These are phyloP conservation scores for Anarrhichthys ocellatus DNA, from an alignment of 2,113 vertebrate species.

Conservation along the genomic window DNA sequence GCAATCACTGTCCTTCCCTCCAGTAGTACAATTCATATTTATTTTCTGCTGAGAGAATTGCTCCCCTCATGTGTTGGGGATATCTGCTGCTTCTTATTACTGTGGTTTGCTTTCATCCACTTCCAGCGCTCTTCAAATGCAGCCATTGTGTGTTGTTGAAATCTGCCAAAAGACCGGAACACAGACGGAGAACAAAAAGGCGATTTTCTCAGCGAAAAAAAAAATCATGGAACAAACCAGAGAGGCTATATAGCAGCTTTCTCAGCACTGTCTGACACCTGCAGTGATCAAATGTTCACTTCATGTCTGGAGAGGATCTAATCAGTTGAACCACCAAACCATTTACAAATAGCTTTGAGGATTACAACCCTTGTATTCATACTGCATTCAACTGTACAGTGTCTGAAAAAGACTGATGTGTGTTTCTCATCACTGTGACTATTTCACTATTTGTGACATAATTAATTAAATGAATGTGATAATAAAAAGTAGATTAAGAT, in stretches of 20 bases:
- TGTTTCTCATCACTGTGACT: slow-evolving; percentile 9
- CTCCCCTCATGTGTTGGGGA: slow-evolving; percentile 88
- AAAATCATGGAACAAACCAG: slow-evolving; percentile 44
- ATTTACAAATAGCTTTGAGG: slow-evolving; percentile 16
- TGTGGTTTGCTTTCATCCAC: slow-evolving; percentile 89
- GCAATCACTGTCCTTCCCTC: slow-evolving; percentile 85
- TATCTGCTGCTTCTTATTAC: slow-evolving; percentile 91
- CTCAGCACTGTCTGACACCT: slow-evolving; percentile 69
- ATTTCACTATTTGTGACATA: background rate
- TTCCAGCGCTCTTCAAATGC: slow-evolving; percentile 88
- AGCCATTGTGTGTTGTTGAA: slow-evolving; percentile 87
- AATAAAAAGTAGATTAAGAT: background rate
- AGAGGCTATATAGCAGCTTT: slow-evolving; percentile 31
- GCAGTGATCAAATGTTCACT: slow-evolving; percentile 58
- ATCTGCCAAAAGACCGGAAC: slow-evolving; percentile 77
- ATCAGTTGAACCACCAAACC: slow-evolving; percentile 42
- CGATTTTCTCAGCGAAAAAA: slow-evolving; percentile 50
- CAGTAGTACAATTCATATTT: slow-evolving; percentile 90
- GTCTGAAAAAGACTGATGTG: slow-evolving; percentile 6
- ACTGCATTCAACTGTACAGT: background rate
- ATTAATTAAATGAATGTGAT: background rate
- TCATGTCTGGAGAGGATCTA: slow-evolving; percentile 46
- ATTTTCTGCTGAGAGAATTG: slow-evolving; percentile 87
- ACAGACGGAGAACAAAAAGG: slow-evolving; percentile 66
- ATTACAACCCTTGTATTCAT: slow-evolving; percentile 26